These are phyloP conservation scores for Drosophila colorata DNA, from an alignment of 2,888 invertebrate species.

Conservation along the genomic window DNA sequence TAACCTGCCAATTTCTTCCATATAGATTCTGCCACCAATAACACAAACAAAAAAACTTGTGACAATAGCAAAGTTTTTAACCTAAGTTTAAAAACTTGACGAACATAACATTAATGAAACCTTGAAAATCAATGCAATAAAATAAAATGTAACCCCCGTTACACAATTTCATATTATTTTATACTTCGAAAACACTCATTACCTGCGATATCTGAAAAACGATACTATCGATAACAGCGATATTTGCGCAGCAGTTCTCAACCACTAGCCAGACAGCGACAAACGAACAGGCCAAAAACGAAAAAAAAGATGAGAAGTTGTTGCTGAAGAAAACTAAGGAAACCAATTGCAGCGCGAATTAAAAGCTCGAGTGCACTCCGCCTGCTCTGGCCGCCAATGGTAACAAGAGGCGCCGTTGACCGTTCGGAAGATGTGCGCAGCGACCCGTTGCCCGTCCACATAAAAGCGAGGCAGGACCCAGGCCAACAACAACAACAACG, in stretches of 20 bases:
- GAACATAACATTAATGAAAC: too few species aligned
- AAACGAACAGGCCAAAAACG: conserved; percentile 45
- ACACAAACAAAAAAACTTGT: too few species aligned
- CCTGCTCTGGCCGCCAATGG: conserved; percentile 32
- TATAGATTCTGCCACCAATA: too few species aligned
- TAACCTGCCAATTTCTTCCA: too few species aligned
- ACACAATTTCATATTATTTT: too few species aligned
- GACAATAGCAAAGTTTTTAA: too few species aligned
- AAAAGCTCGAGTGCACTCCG: conserved; percentile 5
- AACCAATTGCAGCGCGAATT: conserved; percentile 20
- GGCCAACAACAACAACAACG: conserved; percentile 3
- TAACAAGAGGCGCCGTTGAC: conserved; percentile 20
- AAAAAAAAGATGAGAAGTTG: conserved; percentile 38
- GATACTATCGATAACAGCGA: conserved; percentile 29
- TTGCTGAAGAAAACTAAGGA: conserved; percentile 27
- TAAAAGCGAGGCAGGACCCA: conserved; percentile 28
- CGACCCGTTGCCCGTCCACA: conserved; percentile 63
- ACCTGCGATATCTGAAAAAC: too few species aligned
- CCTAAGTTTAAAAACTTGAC: too few species aligned
- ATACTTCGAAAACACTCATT: too few species aligned
- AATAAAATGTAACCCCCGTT: too few species aligned
- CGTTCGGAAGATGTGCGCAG: conserved; percentile 66
- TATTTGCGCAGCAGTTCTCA: conserved; percentile 15
- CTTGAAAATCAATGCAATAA: too few species aligned
- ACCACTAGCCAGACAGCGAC: conserved; percentile 53